Conservation (phyloP, 1,140 invertebrate genomes). For the Bombus terrestris region DNA sequence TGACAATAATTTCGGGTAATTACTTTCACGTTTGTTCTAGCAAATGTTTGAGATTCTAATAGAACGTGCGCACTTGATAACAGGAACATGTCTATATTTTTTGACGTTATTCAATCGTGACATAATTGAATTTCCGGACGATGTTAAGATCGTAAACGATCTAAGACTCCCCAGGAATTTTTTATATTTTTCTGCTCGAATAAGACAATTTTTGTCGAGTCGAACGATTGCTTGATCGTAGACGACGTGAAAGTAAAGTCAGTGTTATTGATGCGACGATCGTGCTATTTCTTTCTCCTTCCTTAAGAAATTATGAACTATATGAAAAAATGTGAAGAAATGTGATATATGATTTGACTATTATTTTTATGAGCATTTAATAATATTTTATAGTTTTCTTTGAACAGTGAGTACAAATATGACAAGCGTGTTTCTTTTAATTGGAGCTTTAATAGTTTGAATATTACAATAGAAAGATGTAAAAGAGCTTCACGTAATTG, state of each 20-base stretch:
- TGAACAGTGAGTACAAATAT: not conserved
- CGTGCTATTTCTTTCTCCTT: not conserved
- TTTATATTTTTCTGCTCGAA: conserved; percentile 12
- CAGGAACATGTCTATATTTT: conserved; percentile 14
- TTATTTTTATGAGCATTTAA: not conserved
- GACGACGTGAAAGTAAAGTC: conserved; percentile 8
- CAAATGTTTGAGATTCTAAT: not conserved
- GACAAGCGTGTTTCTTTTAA: not conserved
- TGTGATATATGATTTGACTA: not conserved
- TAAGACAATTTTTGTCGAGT: not conserved
- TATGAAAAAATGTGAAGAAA: not conserved
- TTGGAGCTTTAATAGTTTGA: not conserved
- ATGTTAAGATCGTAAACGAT: not conserved
- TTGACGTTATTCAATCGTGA: conserved; percentile 13
- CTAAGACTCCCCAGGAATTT: not conserved
- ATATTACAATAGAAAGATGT: not conserved
- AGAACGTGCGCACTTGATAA: not conserved
- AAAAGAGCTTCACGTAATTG: not conserved
- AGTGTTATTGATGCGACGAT: not conserved
- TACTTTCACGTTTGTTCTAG: conserved; percentile 46
- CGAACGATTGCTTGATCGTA: not conserved
- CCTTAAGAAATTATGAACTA: not conserved
- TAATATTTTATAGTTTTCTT: not conserved
- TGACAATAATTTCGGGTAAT: conserved; percentile 65
- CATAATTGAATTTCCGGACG: not conserved